phyloP scores from a whole-genome alignment of 2,797 vertebrate species.

The Esox lucius region DNA sequence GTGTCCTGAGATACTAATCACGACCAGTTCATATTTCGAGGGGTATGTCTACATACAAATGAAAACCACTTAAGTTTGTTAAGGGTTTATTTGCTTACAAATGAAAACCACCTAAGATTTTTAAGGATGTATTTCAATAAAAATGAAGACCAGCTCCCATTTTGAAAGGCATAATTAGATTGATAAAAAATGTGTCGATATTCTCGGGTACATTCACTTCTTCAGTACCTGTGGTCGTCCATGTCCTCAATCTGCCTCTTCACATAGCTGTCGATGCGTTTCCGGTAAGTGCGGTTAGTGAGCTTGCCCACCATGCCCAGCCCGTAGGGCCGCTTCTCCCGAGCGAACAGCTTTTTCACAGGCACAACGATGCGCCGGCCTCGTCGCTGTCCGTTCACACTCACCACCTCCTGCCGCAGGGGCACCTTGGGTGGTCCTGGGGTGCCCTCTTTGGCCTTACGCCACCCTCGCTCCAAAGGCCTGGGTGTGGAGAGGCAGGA shows the following conservation, averaged over 20 bases:
- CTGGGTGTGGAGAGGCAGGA: slow-evolving; percentile 63
- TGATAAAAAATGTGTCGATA: not conserved
- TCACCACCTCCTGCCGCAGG: slow-evolving; percentile 95
- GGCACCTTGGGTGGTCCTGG: slow-evolving; percentile 88
- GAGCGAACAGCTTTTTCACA: slow-evolving; percentile 93
- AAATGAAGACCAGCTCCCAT: no score
- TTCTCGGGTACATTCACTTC: no score
- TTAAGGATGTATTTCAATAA: no score
- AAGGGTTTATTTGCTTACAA: no score
- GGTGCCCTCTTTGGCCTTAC: slow-evolving; percentile 88
- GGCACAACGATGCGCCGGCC: slow-evolving; percentile 93
- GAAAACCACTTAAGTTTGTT: no score
- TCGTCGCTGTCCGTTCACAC: slow-evolving; percentile 83
- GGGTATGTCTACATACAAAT: no score
- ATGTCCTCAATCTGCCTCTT: slow-evolving; percentile 97
- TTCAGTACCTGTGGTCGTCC: slow-evolving; percentile 89
- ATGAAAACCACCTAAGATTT: no score
- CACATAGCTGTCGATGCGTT: slow-evolving; percentile 95
- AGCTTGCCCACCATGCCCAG: slow-evolving; percentile 97
- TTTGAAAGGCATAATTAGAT: no score
- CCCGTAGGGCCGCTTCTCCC: slow-evolving; percentile 95
- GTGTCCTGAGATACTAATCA: no score
- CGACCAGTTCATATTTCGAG: no score
- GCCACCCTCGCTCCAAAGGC: slow-evolving; percentile 90
- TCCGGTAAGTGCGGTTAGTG: slow-evolving; percentile 96